Evolutionary conservation across 2,888 invertebrate genomes (phyloP).

Genomic region (Eurois occulta): DNA sequence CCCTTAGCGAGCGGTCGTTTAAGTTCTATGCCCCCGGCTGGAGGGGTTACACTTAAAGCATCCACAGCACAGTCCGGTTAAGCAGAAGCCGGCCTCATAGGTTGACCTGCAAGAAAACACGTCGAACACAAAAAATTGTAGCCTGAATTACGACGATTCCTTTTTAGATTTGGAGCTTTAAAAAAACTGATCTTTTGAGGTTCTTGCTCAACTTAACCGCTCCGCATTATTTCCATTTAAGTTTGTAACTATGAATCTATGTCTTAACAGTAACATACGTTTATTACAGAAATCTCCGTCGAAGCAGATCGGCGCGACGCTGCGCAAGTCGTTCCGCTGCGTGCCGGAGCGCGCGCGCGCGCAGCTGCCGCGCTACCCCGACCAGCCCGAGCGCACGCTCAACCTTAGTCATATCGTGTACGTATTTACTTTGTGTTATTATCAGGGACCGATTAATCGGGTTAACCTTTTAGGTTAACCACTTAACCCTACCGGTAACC

Average conservation of each 20-base stretch:
- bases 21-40: too few relatives aligned
- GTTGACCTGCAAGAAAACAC: too few relatives aligned
- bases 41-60: too few relatives aligned
- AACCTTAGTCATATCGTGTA: slow-evolving; percentile 99
- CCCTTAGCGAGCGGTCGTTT: too few relatives aligned
- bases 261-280: not conserved
- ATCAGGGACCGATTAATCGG: not conserved
- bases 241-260: not conserved
- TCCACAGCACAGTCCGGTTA: too few relatives aligned
- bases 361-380: slow-evolving; percentile 96
- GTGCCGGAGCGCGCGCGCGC: slow-evolving; percentile 97
- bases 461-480: not conserved
- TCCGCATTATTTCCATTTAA: not conserved
- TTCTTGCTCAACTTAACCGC: not conserved
- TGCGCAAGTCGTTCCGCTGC: slow-evolving; percentile 99
- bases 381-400: slow-evolving; percentile 97
- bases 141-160: too few relatives aligned
- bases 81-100: too few relatives aligned
- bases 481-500: not conserved
- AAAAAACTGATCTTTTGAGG: too few relatives aligned
- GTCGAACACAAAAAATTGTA: too few relatives aligned
- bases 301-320: slow-evolving; percentile 98
- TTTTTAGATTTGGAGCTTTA: too few relatives aligned
- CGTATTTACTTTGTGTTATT: slow-evolving; percentile 79
- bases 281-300: slow-evolving; percentile 96